Percentiles rank a stretch among this genome's conserved stretches.
Evolutionary conservation across 1,140 invertebrate species (phyloP).

Genomic region (Odontomachus brunneus): DNA sequence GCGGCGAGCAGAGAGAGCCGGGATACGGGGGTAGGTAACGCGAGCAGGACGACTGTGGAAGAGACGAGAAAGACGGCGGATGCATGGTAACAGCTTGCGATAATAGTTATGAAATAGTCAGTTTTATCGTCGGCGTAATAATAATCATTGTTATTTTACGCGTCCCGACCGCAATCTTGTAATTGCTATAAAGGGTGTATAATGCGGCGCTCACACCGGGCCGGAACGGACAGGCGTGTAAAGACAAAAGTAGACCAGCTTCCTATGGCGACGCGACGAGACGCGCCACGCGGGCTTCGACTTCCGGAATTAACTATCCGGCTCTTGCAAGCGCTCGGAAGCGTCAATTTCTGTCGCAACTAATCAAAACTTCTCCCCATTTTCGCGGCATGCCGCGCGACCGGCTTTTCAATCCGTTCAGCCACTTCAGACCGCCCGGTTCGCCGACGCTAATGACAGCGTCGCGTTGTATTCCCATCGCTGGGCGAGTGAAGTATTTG

Average conservation of each 20-base stretch:
- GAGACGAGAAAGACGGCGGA: slow-evolving; percentile 17
- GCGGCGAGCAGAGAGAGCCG: neutral
- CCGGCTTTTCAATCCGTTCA: slow-evolving; percentile 65
- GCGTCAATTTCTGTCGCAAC: slow-evolving; percentile 76
- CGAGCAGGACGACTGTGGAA: too few relatives aligned
- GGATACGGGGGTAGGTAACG: neutral
- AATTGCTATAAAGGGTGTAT: slow-evolving; percentile 64
- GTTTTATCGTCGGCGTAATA: slow-evolving; percentile 65
- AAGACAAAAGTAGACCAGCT: slow-evolving; percentile 62
- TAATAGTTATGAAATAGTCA: slow-evolving; percentile 69
- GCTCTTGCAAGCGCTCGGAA: slow-evolving; percentile 38
- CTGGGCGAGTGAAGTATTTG: slow-evolving; percentile 38
- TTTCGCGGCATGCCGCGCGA: slow-evolving; percentile 50
- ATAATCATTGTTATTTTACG: slow-evolving; percentile 73
- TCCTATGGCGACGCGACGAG: slow-evolving; percentile 54
- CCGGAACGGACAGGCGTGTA: slow-evolving; percentile 13
- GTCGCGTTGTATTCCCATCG: slow-evolving; percentile 21
- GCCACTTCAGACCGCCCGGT: slow-evolving; percentile 5
- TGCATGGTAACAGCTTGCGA: slow-evolving; percentile 72
- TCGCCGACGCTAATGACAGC: slow-evolving; percentile 29
- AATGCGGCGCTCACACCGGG: neutral
- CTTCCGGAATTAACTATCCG: slow-evolving; percentile 74
- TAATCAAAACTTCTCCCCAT: slow-evolving; percentile 79
- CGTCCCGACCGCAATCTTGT: slow-evolving; percentile 69
- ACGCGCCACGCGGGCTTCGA: slow-evolving; percentile 54